Evolutionary conservation across 2,888 invertebrate species (phyloP).

Genomic region (Xanthorhoe spadicearia): DNA sequence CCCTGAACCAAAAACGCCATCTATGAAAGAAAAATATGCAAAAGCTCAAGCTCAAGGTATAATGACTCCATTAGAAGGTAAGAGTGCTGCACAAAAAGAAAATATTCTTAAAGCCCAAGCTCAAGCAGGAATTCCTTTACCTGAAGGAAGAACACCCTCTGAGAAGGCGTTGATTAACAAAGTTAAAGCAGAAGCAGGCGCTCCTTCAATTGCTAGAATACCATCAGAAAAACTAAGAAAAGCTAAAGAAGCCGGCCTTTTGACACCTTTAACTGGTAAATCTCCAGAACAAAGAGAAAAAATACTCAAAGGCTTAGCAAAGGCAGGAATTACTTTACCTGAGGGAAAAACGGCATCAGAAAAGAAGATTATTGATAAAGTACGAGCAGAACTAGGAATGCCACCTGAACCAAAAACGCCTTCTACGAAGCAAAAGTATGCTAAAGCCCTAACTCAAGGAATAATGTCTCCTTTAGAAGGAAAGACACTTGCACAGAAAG

Average conservation of each 20-base stretch:
- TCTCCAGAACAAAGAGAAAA: slow-evolving; percentile 49
- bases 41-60: too few relatives aligned
- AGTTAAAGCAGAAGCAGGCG: background rate
- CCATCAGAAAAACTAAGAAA: slow-evolving; percentile 45
- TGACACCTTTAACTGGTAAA: slow-evolving; percentile 52
- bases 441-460: slow-evolving; percentile 44
- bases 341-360: slow-evolving; percentile 55
- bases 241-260: slow-evolving; percentile 50
- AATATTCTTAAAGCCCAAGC: too few relatives aligned
- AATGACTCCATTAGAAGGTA: too few relatives aligned
- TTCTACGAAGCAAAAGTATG: slow-evolving; percentile 38
- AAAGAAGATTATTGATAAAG: slow-evolving; percentile 45
- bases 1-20: background rate
- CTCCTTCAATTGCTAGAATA: slow-evolving; percentile 29
- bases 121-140: too few relatives aligned
- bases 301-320: slow-evolving; percentile 46
- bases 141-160: too few relatives aligned
- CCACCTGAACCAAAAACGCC: slow-evolving; percentile 46
- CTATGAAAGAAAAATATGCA: too few relatives aligned
- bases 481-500: slow-evolving; percentile 44
- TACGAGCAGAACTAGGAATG: slow-evolving; percentile 42
- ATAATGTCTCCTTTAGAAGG: slow-evolving; percentile 46
- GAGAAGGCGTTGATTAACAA: too few relatives aligned
- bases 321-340: slow-evolving; percentile 48
- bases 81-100: too few relatives aligned